Evolutionary conservation across 2,113 vertebrate species (phyloP).

Genomic region (Oryzias woworae): DNA sequence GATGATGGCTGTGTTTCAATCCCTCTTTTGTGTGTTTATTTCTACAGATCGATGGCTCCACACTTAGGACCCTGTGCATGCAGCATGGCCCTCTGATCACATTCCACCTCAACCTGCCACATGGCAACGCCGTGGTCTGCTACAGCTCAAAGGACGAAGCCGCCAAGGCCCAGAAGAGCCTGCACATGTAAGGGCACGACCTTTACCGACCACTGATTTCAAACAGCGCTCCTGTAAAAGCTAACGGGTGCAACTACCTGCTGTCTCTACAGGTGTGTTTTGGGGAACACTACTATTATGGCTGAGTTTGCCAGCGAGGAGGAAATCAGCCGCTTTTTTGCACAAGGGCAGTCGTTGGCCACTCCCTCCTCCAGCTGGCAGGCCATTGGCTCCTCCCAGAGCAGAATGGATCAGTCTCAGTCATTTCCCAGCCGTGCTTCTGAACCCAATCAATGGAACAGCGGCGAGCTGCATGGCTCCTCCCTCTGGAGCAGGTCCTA

Average conservation of each 20-base stretch:
- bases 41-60: slow-evolving; percentile 94
- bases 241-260: neutral
- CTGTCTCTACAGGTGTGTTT: slow-evolving; percentile 87
- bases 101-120: slow-evolving; percentile 99
- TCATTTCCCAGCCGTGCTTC: slow-evolving; percentile 88
- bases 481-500: slow-evolving; percentile 97
- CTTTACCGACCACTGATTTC: no score
- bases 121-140: slow-evolving; percentile 96
- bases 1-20: neutral
- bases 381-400: slow-evolving; percentile 89
- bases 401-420: slow-evolving; percentile 91
- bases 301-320: slow-evolving; percentile 99
- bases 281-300: slow-evolving; percentile 99
- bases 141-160: slow-evolving; percentile 99
- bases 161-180: slow-evolving; percentile 98
- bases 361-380: slow-evolving; percentile 94
- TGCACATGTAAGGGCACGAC: slow-evolving; percentile 92
- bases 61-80: slow-evolving; percentile 99
- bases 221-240: no score
- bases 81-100: slow-evolving; percentile 99
- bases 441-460: slow-evolving; percentile 95
- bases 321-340: slow-evolving; percentile 99
- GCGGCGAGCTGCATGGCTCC: slow-evolving; percentile 93
- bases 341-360: slow-evolving; percentile 99
- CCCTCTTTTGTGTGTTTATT: neutral